Evolutionary conservation across 2,888 invertebrate genomes (phyloP), one percentile per base, ranked within the genome.

Genomic region (Leucania comma): DNA sequence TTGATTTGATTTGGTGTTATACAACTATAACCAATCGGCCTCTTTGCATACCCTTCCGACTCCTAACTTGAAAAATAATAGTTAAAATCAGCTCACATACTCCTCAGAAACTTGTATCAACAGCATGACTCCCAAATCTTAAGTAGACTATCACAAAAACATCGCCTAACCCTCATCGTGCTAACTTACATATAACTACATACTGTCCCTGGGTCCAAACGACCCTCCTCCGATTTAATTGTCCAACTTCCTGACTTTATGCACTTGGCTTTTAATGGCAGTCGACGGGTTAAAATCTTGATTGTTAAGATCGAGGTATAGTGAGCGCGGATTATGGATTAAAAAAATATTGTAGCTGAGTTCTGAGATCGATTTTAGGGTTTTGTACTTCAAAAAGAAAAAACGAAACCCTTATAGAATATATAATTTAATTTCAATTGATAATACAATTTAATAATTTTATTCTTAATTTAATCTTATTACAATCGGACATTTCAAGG

Each of bases 181-280:
- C 75, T 68, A 80, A 75, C 65, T 79, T 67, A 77, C 72, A 75
- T 71, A 60, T 80, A 77, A 75, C 72, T 75, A 80, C 80, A 77
- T 71, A 81, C 83, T 88, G 88, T 91, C 90, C 90, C 88, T 85
- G 84, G 88, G 88, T 86, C 87, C 80, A 87, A 90, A 91, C 90
- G 90, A 90, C 89, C 83, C 77, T 79, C 88, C 87, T 87, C 89
- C 90, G 90, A 92, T 93, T 93, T 93, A 93, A 93, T 93, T 91
- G 91, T 91, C 87, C 86, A 93, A 94, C 89, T 93, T 93, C 90
- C 86, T 82, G 88, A 88, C 91, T 91, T 90, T 89, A 91, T 91
- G 90, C 93, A 91, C 91, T 90, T 89, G 86, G 82, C 86, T 88
- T 88, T 90, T 91, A 92, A 92, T 90, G 89, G 88, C 87, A 87